Conservation (phyloP, 2,797 vertebrate genomes). For the Rhinichthys osculus region DNA sequence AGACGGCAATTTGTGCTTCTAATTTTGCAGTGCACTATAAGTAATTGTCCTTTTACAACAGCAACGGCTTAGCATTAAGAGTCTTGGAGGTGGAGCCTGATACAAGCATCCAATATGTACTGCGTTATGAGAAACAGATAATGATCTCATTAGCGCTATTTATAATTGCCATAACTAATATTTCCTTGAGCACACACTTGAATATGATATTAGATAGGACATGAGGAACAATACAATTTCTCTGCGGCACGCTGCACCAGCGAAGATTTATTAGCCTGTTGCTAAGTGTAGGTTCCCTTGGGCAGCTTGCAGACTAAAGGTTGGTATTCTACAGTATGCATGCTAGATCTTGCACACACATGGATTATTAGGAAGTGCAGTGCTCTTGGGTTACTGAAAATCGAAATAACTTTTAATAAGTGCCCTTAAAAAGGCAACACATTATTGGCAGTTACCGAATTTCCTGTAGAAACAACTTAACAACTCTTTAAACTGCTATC, state of each 20-base stretch:
- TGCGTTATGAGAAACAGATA: slow-evolving; percentile 49
- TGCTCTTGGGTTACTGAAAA: slow-evolving; percentile 15
- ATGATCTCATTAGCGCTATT: slow-evolving; percentile 58
- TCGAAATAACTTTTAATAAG: slow-evolving; percentile 32
- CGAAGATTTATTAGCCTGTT: slow-evolving; percentile 62
- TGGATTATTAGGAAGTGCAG: not conserved
- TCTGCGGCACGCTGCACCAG: slow-evolving; percentile 48
- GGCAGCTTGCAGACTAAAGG: slow-evolving; percentile 49
- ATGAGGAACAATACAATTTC: slow-evolving; percentile 56
- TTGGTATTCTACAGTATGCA: slow-evolving; percentile 23
- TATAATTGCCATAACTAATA: slow-evolving; percentile 60
- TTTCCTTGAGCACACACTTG: slow-evolving; percentile 47
- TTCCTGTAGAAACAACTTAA: not conserved
- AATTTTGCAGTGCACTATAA: slow-evolving; percentile 22
- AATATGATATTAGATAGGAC: slow-evolving; percentile 58
- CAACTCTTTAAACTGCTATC: not conserved
- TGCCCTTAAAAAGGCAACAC: not conserved
- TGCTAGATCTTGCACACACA: not conserved
- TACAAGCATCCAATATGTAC: slow-evolving; percentile 41
- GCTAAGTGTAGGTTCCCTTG: slow-evolving; percentile 54
- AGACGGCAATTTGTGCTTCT: slow-evolving; percentile 31
- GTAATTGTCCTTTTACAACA: slow-evolving; percentile 32
- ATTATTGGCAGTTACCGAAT: slow-evolving; percentile 9
- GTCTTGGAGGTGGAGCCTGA: slow-evolving; percentile 27
- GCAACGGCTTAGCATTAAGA: slow-evolving; percentile 20